Percentiles rank a stretch among this genome's conserved stretches.
Conservation (phyloP, 1,140 invertebrate genomes). For the Bilobella aurantiaca region DNA sequence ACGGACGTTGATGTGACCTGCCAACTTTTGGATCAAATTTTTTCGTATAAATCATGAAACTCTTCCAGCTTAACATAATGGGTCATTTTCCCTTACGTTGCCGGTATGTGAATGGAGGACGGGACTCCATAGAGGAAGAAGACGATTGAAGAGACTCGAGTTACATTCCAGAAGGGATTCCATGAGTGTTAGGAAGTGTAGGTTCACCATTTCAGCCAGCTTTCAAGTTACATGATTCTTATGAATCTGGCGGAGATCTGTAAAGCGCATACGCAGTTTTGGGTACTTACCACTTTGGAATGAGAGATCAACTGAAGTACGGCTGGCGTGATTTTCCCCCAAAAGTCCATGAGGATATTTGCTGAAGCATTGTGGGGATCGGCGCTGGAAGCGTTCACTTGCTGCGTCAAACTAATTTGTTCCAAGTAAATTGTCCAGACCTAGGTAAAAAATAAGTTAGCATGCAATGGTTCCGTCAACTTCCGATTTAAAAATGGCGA, state of each 20-base stretch:
- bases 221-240: no score
- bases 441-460: conserved; percentile 39
- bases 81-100: conserved; percentile 54
- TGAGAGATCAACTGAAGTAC: conserved; percentile 86
- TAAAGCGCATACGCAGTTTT: no score
- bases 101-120: conserved; percentile 79
- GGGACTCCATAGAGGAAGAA: conserved; percentile 78
- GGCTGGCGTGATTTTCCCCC: conserved; percentile 92
- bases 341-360: conserved; percentile 92
- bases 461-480: background rate
- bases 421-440: conserved; percentile 98
- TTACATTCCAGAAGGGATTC: conserved; percentile 93
- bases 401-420: conserved; percentile 59
- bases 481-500: conserved; percentile 16
- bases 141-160: conserved; percentile 76
- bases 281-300: conserved; percentile 76
- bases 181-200: conserved; percentile 90
- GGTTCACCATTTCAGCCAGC: conserved; percentile 93
- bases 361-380: conserved; percentile 61
- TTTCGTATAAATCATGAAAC: no score
- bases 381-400: conserved; percentile 45
- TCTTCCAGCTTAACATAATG: no score
- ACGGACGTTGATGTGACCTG: conserved; percentile 78
- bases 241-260: no score
- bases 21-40: conserved; percentile 63